Conservation (phyloP, 2,113 vertebrate genomes). For the Serinus canaria region DNA sequence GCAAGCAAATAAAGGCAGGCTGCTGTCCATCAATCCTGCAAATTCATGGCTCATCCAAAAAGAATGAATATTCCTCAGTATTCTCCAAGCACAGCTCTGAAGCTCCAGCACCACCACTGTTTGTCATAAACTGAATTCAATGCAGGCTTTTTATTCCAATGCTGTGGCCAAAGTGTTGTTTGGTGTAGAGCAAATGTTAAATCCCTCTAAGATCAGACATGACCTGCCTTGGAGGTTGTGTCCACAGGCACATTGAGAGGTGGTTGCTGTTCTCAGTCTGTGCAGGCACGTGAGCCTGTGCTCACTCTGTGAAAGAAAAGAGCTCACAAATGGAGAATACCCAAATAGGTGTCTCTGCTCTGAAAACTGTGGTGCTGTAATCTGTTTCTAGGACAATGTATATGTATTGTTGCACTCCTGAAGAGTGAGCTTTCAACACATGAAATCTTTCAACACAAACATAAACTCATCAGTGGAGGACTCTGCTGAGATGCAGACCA, state of each 20-base stretch:
- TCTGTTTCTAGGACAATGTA: neutral
- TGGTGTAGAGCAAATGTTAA: neutral
- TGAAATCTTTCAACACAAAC: neutral
- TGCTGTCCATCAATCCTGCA: slow-evolving; percentile 14
- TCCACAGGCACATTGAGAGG: neutral
- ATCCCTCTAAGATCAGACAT: neutral
- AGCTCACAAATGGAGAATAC: neutral
- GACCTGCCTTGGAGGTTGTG: neutral
- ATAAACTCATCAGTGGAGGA: neutral
- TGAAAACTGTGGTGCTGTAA: neutral
- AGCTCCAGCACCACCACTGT: neutral
- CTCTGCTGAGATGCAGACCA: neutral
- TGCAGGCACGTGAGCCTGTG: neutral
- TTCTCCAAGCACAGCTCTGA: neutral
- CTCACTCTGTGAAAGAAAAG: neutral
- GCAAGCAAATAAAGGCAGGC: slow-evolving; percentile 42
- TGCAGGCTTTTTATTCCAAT: neutral
- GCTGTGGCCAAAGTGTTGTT: neutral
- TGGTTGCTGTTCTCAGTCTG: neutral
- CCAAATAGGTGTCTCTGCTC: neutral
- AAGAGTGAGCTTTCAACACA: neutral
- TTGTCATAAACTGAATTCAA: neutral
- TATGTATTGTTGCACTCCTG: fast-evolving
- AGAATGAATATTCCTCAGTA: neutral
- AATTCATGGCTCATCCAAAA: neutral